These are phyloP conservation scores for Pituophis catenifer DNA, from an alignment of 2,113 vertebrate species.

Conservation along the genomic window DNA sequence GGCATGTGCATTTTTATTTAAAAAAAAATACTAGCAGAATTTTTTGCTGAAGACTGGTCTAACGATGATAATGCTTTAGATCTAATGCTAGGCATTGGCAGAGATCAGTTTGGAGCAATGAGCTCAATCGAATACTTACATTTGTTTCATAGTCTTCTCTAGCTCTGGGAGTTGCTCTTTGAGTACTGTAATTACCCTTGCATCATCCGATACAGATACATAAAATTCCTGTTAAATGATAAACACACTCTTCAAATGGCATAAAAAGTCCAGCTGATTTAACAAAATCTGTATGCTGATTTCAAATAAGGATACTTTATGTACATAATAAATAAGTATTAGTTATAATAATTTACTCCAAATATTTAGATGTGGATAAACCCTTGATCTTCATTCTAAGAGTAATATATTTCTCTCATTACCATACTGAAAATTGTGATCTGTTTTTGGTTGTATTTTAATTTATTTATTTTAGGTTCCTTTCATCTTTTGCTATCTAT, in stretches of 20 bases:
- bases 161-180: conserved; percentile 89
- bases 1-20: not conserved
- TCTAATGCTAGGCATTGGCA: conserved; percentile 10
- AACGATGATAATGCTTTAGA: conserved; percentile 1
- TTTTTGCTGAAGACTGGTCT: not conserved
- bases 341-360: not conserved
- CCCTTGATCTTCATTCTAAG: not conserved
- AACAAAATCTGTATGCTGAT: conserved; percentile 32
- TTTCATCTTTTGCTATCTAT: not conserved
- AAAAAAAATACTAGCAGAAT: not conserved
- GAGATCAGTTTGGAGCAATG: not conserved
- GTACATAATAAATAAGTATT: not conserved
- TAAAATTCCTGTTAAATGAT: conserved; percentile 86
- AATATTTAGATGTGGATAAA: not conserved
- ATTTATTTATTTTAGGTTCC: not conserved
- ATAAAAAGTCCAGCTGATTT: conserved; percentile 29
- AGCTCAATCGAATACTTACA: conserved; percentile 74
- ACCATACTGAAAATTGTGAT: not conserved
- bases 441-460: not conserved
- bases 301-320: conserved; percentile 14
- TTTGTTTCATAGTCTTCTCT: conserved; percentile 86
- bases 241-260: conserved; percentile 65
- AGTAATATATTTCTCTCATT: not conserved
- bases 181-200: conserved; percentile 79
- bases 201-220: conserved; percentile 87